Evolutionary conservation across 1,140 invertebrate species (phyloP).

Genomic region (Orussus abietinus): DNA sequence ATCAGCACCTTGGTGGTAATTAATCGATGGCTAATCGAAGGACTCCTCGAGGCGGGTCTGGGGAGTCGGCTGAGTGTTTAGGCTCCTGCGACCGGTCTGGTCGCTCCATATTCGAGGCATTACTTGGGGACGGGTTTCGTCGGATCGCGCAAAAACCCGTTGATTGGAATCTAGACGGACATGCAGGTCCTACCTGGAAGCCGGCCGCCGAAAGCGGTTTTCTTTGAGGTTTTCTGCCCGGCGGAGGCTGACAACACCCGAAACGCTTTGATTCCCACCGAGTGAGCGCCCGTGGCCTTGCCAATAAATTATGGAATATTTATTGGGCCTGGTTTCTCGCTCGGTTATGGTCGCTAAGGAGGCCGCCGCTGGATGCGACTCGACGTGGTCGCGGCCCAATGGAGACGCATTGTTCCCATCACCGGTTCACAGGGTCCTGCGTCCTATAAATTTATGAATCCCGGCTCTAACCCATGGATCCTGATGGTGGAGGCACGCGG

Average conservation of each 20-base stretch:
- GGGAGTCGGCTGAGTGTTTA: constrained; percentile 8
- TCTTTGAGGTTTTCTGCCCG: constrained; percentile 33
- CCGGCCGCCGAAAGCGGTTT: constrained; percentile 28
- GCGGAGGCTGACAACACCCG: constrained; percentile 31
- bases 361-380: too few species aligned
- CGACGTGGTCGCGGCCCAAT: too few species aligned
- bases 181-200: constrained; percentile 31
- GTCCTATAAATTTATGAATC: too few species aligned
- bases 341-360: background rate
- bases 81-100: constrained; percentile 6
- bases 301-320: constrained; percentile 41
- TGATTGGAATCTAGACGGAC: constrained; percentile 42
- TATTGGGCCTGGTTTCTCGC: constrained; percentile 34
- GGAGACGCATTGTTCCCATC: too few species aligned
- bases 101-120: constrained; percentile 21
- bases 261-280: constrained; percentile 42
- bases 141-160: constrained; percentile 35
- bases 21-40: constrained; percentile 35
- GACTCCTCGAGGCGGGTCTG: background rate
- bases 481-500: too few species aligned
- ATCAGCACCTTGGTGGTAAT: too few species aligned
- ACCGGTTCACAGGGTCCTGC: too few species aligned
- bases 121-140: constrained; percentile 19
- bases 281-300: constrained; percentile 24
- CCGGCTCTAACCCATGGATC: too few species aligned